Evolutionary conservation across 2,113 vertebrate species (phyloP).

Genomic region (Ciconia maguari): DNA sequence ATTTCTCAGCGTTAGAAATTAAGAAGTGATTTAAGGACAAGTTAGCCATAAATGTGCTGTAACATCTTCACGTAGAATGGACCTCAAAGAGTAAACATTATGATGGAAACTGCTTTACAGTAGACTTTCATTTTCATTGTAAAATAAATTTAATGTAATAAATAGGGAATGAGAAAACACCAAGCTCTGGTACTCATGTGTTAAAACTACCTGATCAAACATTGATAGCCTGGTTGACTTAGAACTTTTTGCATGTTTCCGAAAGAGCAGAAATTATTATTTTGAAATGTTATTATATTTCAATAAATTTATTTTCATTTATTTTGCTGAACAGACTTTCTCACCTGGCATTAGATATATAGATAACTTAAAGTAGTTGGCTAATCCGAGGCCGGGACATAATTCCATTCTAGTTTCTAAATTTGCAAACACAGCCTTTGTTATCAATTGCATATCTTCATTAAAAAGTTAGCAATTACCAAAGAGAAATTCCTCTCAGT

Average conservation of each 20-base stretch:
- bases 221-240: background rate
- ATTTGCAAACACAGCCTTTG: background rate
- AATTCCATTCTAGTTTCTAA: background rate
- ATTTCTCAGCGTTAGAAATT: background rate
- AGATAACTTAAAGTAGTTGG: background rate
- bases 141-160: background rate
- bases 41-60: background rate
- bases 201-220: background rate
- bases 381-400: background rate
- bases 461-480: background rate
- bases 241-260: background rate
- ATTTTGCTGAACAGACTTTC: background rate
- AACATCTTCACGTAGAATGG: background rate
- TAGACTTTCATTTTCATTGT: background rate
- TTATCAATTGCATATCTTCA: background rate
- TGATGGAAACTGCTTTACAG: background rate
- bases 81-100: background rate
- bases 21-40: background rate
- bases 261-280: background rate
- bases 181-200: background rate
- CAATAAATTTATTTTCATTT: background rate
- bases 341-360: background rate
- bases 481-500: background rate
- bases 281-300: background rate
- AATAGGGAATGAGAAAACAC: background rate